Conservation (phyloP, 2,797 vertebrate species). For the Anabas testudineus region DNA sequence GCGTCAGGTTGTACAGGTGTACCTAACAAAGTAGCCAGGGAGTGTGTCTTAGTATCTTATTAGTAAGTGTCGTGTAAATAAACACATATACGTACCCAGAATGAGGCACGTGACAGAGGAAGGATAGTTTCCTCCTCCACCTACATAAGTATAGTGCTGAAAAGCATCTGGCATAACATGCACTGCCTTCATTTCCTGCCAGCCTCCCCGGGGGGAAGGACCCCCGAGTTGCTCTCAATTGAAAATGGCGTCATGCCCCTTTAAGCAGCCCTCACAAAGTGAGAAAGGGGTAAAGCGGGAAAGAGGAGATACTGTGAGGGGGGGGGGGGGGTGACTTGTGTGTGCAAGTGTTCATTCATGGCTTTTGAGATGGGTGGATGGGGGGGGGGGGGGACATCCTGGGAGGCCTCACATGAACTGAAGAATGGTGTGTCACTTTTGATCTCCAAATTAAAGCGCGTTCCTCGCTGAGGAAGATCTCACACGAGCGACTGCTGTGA, state of each 20-base stretch:
- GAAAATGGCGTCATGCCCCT: conserved; percentile 89
- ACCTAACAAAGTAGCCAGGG: no score
- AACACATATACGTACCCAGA: conserved; percentile 26
- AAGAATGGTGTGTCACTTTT: conserved; percentile 76
- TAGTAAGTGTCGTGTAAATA: conserved; percentile 29
- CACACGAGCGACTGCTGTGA: conserved; percentile 53
- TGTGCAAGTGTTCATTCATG: conserved; percentile 79
- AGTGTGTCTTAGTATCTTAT: not conserved
- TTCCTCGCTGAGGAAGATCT: conserved; percentile 41
- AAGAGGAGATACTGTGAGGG: conserved; percentile 69
- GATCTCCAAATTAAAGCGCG: conserved; percentile 80
- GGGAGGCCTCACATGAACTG: conserved; percentile 72
- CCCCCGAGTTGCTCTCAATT: conserved; percentile 87
- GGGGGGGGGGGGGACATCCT: conserved; percentile 61
- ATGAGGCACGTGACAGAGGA: conserved; percentile 55
- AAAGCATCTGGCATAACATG: conserved; percentile 86
- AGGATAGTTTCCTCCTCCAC: conserved; percentile 74
- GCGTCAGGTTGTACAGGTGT: no score
- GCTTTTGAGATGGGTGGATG: conserved; percentile 59
- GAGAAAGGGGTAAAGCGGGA: conserved; percentile 71
- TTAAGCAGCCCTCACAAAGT: conserved; percentile 88
- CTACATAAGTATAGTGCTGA: conserved; percentile 67
- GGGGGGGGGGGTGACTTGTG: conserved; percentile 61
- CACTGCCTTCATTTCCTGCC: conserved; percentile 89
- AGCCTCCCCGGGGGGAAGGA: conserved; percentile 80